Evolutionary conservation across 2,797 vertebrate genomes (phyloP).

Genomic region (Triplophysa bombifrons): DNA sequence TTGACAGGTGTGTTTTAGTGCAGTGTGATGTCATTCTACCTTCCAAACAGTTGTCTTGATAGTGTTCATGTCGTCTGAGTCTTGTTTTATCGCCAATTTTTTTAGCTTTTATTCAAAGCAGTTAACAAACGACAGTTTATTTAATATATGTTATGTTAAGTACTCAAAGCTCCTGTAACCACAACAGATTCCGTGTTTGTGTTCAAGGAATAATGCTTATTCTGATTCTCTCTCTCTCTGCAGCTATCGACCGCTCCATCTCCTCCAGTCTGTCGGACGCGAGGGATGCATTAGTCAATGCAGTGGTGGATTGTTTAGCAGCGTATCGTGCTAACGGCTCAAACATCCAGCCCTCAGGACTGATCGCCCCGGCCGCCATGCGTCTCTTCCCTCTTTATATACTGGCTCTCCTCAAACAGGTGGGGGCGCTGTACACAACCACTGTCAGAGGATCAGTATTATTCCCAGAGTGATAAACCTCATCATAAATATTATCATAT

Average conservation of each 20-base stretch:
- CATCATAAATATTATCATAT: not conserved
- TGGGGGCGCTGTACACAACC: constrained; percentile 59
- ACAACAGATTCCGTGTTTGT: too few relatives aligned
- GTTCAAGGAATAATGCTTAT: too few relatives aligned
- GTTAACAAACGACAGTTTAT: too few relatives aligned
- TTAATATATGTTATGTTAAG: too few relatives aligned
- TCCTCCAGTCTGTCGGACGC: constrained; percentile 91
- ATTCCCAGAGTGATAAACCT: not conserved
- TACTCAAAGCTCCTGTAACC: too few relatives aligned
- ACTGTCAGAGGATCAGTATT: too few relatives aligned
- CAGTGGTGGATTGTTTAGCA: constrained; percentile 86
- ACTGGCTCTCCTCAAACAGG: constrained; percentile 95
- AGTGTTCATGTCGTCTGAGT: not conserved
- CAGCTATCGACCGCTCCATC: constrained; percentile 92
- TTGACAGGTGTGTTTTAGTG: not conserved
- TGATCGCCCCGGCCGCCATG: constrained; percentile 85
- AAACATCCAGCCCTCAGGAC: constrained; percentile 83
- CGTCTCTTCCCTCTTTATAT: constrained; percentile 92
- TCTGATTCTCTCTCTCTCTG: not conserved
- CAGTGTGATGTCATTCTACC: not conserved
- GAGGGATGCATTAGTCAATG: constrained; percentile 94
- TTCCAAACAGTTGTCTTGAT: not conserved
- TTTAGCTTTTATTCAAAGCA: too few relatives aligned
- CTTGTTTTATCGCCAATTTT: not conserved
- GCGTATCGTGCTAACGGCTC: constrained; percentile 87